These are phyloP conservation scores for Montipora sp. DNA, from an alignment of 64 coral and sea anemone species.

Conservation along the genomic window DNA sequence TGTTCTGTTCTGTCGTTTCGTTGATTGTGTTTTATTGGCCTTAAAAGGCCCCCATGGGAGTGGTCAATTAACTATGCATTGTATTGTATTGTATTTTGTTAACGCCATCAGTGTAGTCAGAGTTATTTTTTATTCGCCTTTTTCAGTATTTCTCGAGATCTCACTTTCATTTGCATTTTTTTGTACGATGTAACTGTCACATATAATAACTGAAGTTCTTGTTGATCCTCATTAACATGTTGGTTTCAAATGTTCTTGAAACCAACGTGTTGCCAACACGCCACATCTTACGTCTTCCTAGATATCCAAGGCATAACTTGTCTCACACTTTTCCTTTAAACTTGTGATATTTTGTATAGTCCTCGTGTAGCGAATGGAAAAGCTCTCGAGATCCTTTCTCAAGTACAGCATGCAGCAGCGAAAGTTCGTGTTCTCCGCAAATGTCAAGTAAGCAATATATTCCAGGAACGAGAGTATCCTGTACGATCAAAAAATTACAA, in stretches of 20 bases:
- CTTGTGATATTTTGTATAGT: constrained; percentile 93
- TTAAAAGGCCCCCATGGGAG: no score
- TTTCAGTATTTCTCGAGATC: no score
- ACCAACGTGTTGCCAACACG: neutral
- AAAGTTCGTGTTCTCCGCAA: constrained; percentile 79
- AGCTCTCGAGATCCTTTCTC: constrained; percentile 74
- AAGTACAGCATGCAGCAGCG: constrained; percentile 75
- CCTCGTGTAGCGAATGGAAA: constrained; percentile 56
- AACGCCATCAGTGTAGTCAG: no score
- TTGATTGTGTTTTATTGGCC: no score
- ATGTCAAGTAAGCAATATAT: constrained; percentile 80
- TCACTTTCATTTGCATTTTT: no score
- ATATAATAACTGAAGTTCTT: no score
- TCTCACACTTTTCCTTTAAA: constrained; percentile 87
- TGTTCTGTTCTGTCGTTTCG: no score
- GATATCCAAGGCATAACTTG: neutral
- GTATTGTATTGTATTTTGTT: no score
- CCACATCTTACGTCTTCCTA: neutral
- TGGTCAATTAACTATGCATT: no score
- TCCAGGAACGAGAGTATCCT: constrained; percentile 77
- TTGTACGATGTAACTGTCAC: no score
- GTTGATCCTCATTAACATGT: no score
- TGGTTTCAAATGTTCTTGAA: neutral
- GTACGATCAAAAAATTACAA: neutral
- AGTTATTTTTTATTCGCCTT: no score